phyloP scores from a whole-genome alignment of 2,797 vertebrate species.

The Pyrocephalus nanus region DNA sequence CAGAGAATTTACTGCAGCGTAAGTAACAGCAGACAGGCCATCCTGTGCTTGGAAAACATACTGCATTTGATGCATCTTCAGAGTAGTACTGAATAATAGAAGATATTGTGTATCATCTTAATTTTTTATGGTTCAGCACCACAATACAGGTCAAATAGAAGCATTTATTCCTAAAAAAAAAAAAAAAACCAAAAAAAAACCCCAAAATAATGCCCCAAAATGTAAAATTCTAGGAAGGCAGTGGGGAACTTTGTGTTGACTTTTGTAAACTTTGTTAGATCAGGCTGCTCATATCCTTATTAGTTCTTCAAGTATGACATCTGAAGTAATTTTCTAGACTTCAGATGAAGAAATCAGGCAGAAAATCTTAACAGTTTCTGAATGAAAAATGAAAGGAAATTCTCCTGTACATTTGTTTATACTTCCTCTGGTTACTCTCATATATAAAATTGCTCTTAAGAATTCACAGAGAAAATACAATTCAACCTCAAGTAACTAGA shows the following conservation, averaged over 20 bases:
- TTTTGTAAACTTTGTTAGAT: not conserved
- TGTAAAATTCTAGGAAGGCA: not conserved
- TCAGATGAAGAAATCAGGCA: not conserved
- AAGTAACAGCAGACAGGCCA: not conserved
- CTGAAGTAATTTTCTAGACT: not conserved
- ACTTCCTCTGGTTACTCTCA: not conserved
- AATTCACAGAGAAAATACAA: not conserved
- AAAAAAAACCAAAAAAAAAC: not conserved
- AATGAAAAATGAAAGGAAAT: not conserved
- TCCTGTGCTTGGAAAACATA: conserved; percentile 5
- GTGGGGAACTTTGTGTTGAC: not conserved
- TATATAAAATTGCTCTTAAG: not conserved
- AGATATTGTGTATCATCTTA: not conserved
- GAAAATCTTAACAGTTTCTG: not conserved
- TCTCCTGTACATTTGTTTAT: not conserved
- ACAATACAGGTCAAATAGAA: not conserved
- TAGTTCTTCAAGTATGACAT: not conserved
- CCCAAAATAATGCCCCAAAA: not conserved
- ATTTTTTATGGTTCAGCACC: not conserved
- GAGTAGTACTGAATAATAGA: conserved; percentile 44
- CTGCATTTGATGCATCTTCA: conserved; percentile 9
- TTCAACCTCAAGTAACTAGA: not conserved
- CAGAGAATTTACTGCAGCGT: not conserved
- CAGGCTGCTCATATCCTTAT: not conserved
- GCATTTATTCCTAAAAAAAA: not conserved